A percentile compares a stretch with the other conserved stretches of the same genome.
phyloP scores from a whole-genome alignment of 2,113 vertebrate species.

The Vombatus ursinus region DNA sequence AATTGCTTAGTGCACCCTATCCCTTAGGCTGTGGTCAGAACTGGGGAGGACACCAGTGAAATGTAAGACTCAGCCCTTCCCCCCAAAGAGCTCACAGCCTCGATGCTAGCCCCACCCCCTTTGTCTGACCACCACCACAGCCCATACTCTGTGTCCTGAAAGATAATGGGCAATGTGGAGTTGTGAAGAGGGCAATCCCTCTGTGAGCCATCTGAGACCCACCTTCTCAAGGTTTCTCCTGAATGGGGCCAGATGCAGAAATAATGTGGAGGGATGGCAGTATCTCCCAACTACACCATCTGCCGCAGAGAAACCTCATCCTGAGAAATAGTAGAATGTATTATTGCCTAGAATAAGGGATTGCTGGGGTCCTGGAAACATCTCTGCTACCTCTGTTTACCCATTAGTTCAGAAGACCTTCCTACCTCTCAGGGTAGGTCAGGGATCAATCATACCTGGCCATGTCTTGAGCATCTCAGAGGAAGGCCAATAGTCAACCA shows the following conservation, averaged over 20 bases:
- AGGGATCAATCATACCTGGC: too few relatives aligned
- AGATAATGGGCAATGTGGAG: background rate
- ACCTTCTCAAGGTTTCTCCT: too few relatives aligned
- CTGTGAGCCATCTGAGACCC: too few relatives aligned
- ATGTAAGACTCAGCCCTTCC: background rate
- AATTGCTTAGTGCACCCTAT: background rate
- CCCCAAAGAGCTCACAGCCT: background rate
- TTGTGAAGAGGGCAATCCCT: background rate
- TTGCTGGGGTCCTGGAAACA: background rate
- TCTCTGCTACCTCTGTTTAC: background rate
- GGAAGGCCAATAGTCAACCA: background rate
- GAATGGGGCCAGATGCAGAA: too few relatives aligned
- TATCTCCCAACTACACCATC: too few relatives aligned
- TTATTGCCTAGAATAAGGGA: background rate
- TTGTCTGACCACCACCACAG: background rate
- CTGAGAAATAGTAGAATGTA: background rate
- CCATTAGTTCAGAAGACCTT: background rate
- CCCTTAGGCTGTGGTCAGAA: background rate
- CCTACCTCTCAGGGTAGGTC: background rate
- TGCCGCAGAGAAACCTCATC: too few relatives aligned
- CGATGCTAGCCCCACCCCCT: background rate
- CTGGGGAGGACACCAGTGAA: background rate
- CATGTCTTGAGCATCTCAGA: too few relatives aligned
- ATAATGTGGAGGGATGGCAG: too few relatives aligned
- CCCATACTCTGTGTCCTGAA: background rate